These are phyloP conservation scores for Drosophila kambysellisi DNA, from an alignment of 2,888 invertebrate species.

Conservation along the genomic window DNA sequence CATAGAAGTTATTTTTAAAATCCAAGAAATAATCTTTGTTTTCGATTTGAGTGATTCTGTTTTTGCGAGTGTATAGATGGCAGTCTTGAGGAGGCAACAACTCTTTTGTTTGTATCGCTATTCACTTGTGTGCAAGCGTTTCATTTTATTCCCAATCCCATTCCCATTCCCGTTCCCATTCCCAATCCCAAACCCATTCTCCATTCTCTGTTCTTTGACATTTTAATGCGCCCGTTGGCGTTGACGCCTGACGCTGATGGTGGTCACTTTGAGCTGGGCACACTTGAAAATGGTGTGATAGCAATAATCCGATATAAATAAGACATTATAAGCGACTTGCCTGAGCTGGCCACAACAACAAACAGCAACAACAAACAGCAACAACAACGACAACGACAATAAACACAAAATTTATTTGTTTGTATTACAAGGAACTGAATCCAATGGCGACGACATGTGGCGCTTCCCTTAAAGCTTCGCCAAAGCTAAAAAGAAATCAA, in stretches of 20 bases:
- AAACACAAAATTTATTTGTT: conserved; percentile 60
- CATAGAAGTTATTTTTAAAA: not conserved
- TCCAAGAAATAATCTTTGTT: not conserved
- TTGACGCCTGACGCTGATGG: conserved; percentile 73
- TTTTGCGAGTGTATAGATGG: conserved; percentile 3
- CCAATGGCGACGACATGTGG: conserved; percentile 70
- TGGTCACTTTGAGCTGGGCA: conserved; percentile 69
- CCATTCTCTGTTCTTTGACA: conserved; percentile 65
- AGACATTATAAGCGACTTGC: conserved; percentile 69
- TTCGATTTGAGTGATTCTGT: not conserved
- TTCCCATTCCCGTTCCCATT: conserved; percentile 8
- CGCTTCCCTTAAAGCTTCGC: conserved; percentile 55
- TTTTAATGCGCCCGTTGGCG: conserved; percentile 80
- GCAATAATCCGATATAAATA: conserved; percentile 79
- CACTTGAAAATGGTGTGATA: conserved; percentile 76
- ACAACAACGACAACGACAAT: conserved; percentile 38
- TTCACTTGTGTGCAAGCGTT: conserved; percentile 58
- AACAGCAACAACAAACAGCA: conserved; percentile 6
- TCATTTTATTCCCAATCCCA: conserved; percentile 22
- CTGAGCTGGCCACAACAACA: conserved; percentile 3
- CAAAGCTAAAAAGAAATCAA: conserved; percentile 18
- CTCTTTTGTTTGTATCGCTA: conserved; percentile 76
- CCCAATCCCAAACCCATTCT: conserved; percentile 22
- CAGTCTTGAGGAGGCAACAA: conserved; percentile 56
- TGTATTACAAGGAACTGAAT: conserved; percentile 70